Conservation (phyloP, 1,140 invertebrate genomes). For the Trichonephila clavipes region DNA sequence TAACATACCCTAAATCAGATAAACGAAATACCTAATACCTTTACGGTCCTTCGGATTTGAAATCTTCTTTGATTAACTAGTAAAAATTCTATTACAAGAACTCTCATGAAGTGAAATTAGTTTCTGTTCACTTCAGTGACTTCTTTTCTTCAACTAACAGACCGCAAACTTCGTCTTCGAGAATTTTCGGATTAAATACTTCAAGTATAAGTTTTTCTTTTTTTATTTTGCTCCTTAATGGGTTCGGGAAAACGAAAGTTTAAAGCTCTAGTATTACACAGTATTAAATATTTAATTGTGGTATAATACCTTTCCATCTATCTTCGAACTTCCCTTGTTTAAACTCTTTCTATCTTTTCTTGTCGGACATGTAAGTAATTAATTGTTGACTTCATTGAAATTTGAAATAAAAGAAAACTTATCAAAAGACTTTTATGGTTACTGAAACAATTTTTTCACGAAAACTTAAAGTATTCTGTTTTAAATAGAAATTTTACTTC, state of each 20-base stretch:
- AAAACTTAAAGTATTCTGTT: background rate
- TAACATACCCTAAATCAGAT: too few species aligned
- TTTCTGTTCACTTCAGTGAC: background rate
- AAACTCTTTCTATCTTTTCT: background rate
- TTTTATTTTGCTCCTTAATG: background rate
- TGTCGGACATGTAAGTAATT: background rate
- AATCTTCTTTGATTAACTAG: background rate
- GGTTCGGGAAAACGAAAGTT: background rate
- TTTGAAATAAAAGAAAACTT: background rate
- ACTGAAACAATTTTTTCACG: background rate
- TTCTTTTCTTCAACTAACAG: background rate
- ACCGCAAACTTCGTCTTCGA: background rate
- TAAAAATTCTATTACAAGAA: background rate
- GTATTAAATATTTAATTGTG: background rate
- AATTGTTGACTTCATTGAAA: background rate
- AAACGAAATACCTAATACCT: too few species aligned
- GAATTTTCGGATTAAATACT: background rate
- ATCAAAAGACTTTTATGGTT: background rate
- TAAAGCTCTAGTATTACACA: background rate
- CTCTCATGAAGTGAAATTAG: background rate
- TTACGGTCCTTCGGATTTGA: too few species aligned
- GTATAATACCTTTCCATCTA: background rate
- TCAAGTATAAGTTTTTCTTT: background rate
- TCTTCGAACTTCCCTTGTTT: background rate
- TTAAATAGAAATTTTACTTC: background rate